phyloP scores from a whole-genome alignment of 2,113 vertebrate species.

The Pogonocichla stellata region DNA sequence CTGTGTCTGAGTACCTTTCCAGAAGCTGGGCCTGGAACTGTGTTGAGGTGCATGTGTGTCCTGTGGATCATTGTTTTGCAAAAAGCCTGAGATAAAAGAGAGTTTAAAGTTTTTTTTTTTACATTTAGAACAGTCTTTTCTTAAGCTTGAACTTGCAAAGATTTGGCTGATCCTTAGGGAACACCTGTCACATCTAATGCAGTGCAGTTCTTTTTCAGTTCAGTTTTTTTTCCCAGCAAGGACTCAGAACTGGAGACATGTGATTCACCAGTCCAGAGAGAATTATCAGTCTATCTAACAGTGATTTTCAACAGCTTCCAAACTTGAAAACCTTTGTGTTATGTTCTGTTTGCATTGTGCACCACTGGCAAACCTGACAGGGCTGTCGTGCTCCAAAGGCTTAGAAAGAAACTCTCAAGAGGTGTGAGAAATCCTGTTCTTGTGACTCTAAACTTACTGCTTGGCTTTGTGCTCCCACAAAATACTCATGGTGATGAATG shows the following conservation, averaged over 20 bases:
- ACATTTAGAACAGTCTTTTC: background rate
- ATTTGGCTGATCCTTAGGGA: background rate
- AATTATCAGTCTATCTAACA: background rate
- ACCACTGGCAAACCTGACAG: background rate
- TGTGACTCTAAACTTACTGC: background rate
- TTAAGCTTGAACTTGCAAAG: background rate
- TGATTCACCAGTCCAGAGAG: background rate
- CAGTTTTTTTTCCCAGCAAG: background rate
- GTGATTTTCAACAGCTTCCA: constrained; percentile 12
- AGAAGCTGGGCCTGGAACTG: background rate
- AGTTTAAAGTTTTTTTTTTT: background rate
- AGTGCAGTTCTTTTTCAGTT: background rate
- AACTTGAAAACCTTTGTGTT: background rate
- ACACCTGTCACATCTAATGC: background rate
- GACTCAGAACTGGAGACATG: background rate
- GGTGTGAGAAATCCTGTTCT: background rate
- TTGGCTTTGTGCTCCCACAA: background rate
- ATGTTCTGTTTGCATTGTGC: background rate
- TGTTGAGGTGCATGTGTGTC: background rate
- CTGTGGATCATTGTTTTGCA: background rate
- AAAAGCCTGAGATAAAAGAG: background rate
- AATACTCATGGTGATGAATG: background rate
- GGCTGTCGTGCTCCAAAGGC: background rate
- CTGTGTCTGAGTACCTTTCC: background rate
- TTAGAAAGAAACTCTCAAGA: background rate